Base-by-base conservation (phyloP, 2,797 vertebrate species). In the Acipenser oxyrinchus region DNA sequence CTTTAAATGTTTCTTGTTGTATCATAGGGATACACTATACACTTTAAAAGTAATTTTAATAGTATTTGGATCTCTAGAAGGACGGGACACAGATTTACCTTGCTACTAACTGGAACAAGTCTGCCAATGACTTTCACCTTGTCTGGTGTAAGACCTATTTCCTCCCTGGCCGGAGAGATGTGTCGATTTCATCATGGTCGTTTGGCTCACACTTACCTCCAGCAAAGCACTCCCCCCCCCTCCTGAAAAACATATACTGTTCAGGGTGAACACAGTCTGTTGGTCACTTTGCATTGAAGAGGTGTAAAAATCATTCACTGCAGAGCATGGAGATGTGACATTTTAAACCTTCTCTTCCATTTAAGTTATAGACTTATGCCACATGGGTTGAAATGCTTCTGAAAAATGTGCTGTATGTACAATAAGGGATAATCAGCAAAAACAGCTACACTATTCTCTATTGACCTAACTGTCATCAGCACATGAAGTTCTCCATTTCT, bases 141-240 rank as follows among this genome's bases (percentile, higher is more conserved):
- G 60, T 85, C 78, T 8, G 90, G 83, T 6, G 13, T 37, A 3
- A 99, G 86, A 7, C 95, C 92, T 6, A 98, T 89, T 81, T 99
- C 96, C 74, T 99, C 96, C 48, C 91, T 66, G 4, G 95, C 91
- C 95, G 87, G 48, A 98, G 83, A 11, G 96, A 95, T 0, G 95
- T 97, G 77, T 87, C 84, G 48, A 92, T 78, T 8, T 95, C 93
- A 66, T 94, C 87, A 48, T 0, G 61, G 69, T 99, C 96, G 0
- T 12, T 6, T 1, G 87, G 79, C 48, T 98, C 95, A 3, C 75
- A 75, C 81, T 92, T 95, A 10, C 95, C 96, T 37, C 96, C 95
- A 0, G 95, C 95, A 77, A 98, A 97, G 74, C 95, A 99, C 68
- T 96, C 94, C 64, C 95, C 88, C 4, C 95, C 95, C 93, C 6